Percentiles rank a stretch among this genome's conserved stretches.
Evolutionary conservation across 1,140 invertebrate species (phyloP).

Genomic region (Platyura marginata): DNA sequence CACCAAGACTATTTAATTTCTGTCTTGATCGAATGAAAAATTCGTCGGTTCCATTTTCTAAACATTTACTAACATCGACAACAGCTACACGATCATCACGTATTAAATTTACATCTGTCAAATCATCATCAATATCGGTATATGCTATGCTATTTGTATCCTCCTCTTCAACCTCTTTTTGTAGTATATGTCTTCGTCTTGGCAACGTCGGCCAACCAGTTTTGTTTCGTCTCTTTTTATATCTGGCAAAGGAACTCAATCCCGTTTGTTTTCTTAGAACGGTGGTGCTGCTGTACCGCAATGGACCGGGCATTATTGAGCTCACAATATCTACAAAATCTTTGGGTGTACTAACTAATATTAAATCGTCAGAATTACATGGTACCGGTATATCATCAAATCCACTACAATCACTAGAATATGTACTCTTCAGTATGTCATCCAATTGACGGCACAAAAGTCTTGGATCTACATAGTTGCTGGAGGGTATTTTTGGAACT

Average conservation of each 20-base stretch:
- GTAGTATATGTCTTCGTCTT: constrained; percentile 9
- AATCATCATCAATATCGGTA: constrained; percentile 12
- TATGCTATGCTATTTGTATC: constrained; percentile 9
- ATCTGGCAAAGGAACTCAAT: constrained; percentile 13
- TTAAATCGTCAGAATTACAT: neutral
- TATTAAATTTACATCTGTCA: constrained; percentile 2
- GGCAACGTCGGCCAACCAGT: constrained; percentile 43
- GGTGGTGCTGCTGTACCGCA: neutral
- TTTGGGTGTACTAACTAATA: neutral
- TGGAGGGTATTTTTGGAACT: neutral
- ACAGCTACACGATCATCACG: neutral
- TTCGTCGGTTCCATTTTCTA: neutral
- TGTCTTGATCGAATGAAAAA: neutral
- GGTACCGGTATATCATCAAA: neutral
- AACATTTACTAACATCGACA: neutral
- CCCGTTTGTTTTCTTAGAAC: neutral
- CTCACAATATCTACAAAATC: neutral
- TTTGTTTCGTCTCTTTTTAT: constrained; percentile 27
- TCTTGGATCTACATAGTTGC: neutral
- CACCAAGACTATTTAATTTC: neutral
- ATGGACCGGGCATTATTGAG: neutral
- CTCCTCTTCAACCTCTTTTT: constrained; percentile 2
- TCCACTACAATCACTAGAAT: neutral
- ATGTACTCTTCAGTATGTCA: neutral
- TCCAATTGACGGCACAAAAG: neutral